Percentiles rank a stretch among this genome's conserved stretches.
Conservation (phyloP, 2,888 invertebrate genomes). For the Melanargia galathea region DNA sequence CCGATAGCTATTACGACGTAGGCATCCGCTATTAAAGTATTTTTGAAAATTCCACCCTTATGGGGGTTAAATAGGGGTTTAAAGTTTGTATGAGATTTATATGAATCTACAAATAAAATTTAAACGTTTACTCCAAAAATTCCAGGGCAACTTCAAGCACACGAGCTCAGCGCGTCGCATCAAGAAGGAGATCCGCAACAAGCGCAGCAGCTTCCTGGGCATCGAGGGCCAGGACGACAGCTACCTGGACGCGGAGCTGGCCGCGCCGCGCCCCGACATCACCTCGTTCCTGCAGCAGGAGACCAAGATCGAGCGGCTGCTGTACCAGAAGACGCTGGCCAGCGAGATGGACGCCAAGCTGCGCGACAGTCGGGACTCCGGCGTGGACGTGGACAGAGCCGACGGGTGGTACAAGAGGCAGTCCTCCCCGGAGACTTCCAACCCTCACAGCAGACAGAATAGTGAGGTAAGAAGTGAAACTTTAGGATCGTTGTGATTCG, state of each 20-base stretch:
- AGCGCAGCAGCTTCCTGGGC: conserved; percentile 92
- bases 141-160: conserved; percentile 85
- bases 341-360: conserved; percentile 86
- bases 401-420: conserved; percentile 83
- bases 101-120: no score
- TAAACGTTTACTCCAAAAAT: neutral
- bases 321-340: conserved; percentile 87
- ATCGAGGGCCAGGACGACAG: conserved; percentile 89
- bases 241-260: conserved; percentile 86
- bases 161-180: conserved; percentile 92
- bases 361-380: conserved; percentile 89
- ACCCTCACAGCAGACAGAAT: conserved; percentile 90
- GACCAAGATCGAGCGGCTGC: conserved; percentile 88
- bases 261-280: conserved; percentile 89
- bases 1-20: no score
- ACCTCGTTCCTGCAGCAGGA: conserved; percentile 90
- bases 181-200: conserved; percentile 91
- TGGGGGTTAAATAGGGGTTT: no score
- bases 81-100: no score
- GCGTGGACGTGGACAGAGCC: conserved; percentile 86
- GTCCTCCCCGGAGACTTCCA: conserved; percentile 77
- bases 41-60: no score
- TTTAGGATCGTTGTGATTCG: no score
- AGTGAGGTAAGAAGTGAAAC: no score
- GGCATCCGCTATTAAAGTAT: no score